A percentile compares a stretch with the other conserved stretches of the same genome.
Evolutionary conservation across 2,888 invertebrate genomes (phyloP).

Genomic region (Ectobius pallidus): DNA sequence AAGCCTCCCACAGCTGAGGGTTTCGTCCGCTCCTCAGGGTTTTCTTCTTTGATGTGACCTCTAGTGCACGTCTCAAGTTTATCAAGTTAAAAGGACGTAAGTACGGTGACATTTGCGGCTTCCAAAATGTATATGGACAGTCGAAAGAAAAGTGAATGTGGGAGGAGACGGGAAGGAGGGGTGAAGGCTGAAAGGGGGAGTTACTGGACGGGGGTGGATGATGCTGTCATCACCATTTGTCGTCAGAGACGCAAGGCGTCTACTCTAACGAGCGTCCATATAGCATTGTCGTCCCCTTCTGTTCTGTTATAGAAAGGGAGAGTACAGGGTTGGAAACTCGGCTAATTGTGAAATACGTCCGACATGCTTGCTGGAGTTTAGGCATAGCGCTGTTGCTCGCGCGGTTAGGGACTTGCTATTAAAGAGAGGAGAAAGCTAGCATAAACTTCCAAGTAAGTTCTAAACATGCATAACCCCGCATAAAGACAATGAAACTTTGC

Average conservation of each 20-base stretch:
- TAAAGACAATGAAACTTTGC: too few relatives aligned
- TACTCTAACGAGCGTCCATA: conserved; percentile 21
- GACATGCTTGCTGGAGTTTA: neutral
- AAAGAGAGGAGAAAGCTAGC: too few relatives aligned
- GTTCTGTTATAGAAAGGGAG: neutral
- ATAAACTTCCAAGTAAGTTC: neutral
- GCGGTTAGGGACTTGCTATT: neutral
- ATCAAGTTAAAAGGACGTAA: neutral
- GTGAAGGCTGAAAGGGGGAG: neutral
- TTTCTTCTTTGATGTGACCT: conserved; percentile 4
- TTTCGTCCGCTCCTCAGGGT: neutral
- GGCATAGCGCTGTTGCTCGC: neutral
- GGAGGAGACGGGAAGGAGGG: too few relatives aligned
- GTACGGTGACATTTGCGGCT: neutral
- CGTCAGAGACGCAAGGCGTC: conserved; percentile 4
- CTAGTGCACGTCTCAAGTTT: neutral
- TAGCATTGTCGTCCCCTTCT: neutral
- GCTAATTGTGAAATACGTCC: conserved; percentile 23
- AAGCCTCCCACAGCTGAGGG: neutral
- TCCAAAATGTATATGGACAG: conserved; percentile 21
- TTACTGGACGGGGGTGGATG: conserved; percentile 12
- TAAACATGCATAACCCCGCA: neutral
- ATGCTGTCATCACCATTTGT: conserved; percentile 33
- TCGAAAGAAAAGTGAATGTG: neutral
- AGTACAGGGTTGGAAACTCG: neutral